A percentile compares a stretch with the other conserved stretches of the same genome.
Conservation (phyloP, 1,140 invertebrate genomes). For the Lordiphosa clarofinis region DNA sequence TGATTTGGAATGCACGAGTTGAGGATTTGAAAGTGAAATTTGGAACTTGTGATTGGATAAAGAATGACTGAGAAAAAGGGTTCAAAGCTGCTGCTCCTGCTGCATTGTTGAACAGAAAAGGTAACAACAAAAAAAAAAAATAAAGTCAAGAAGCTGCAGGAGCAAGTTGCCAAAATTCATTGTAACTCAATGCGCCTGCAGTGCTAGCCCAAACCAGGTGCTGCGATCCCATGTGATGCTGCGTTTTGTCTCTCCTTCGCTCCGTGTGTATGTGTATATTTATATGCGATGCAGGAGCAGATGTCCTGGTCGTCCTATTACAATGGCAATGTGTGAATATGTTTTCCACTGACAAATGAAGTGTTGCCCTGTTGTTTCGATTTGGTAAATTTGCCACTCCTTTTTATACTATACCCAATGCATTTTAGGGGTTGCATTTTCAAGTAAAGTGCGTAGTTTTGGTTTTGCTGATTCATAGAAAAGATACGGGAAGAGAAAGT, state of each 20-base stretch:
- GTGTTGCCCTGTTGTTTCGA: conserved; percentile 31
- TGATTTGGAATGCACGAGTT: conserved; percentile 57
- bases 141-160: conserved; percentile 68
- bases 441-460: conserved; percentile 37
- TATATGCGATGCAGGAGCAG: conserved; percentile 36
- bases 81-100: conserved; percentile 11
- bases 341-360: conserved; percentile 54
- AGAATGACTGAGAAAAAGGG: conserved; percentile 24
- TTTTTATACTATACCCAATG: conserved; percentile 17
- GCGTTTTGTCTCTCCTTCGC: conserved; percentile 26
- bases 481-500: conserved; percentile 42
- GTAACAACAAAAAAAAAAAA: neutral
- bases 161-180: conserved; percentile 35
- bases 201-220: conserved; percentile 53
- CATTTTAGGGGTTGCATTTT: conserved; percentile 53
- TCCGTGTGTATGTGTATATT: conserved; percentile 38
- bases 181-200: conserved; percentile 41
- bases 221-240: conserved; percentile 23
- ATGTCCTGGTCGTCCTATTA: conserved; percentile 26
- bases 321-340: conserved; percentile 68
- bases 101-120: conserved; percentile 42
- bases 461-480: conserved; percentile 49
- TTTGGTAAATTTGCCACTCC: conserved; percentile 22
- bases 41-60: conserved; percentile 36
- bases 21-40: conserved; percentile 36